Percentiles rank a stretch among this genome's conserved stretches.
Conservation (phyloP, 2,797 vertebrate species). For the Zalophus californianus region DNA sequence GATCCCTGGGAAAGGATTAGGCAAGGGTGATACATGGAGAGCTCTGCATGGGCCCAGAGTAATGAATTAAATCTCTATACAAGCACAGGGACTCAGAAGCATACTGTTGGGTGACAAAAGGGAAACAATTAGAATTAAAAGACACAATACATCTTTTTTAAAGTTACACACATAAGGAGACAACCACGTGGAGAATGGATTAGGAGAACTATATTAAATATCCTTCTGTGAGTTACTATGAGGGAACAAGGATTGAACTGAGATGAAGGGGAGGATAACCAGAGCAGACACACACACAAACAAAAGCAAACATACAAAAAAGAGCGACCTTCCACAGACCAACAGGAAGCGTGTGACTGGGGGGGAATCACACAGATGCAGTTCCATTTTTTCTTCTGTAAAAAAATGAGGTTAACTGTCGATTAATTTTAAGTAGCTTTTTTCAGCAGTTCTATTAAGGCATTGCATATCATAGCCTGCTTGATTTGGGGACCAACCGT, state of each 20-base stretch:
- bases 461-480: neutral
- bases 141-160: neutral
- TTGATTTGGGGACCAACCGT: neutral
- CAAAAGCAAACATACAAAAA: neutral
- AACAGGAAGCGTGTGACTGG: neutral
- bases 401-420: neutral
- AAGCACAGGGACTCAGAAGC: neutral
- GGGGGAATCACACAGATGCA: neutral
- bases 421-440: neutral
- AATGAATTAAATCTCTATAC: neutral
- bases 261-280: neutral
- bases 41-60: neutral
- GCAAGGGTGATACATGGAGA: neutral
- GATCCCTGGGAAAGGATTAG: fast-evolving
- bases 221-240: neutral
- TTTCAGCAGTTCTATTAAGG: neutral
- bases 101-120: neutral
- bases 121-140: neutral
- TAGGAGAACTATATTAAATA: neutral
- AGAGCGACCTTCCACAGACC: neutral
- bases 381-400: neutral
- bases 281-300: neutral
- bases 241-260: neutral
- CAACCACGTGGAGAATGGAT: neutral
- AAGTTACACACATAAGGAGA: neutral